phyloP scores from a whole-genome alignment of 2,797 vertebrate species.

The Trichosurus vulpecula region DNA sequence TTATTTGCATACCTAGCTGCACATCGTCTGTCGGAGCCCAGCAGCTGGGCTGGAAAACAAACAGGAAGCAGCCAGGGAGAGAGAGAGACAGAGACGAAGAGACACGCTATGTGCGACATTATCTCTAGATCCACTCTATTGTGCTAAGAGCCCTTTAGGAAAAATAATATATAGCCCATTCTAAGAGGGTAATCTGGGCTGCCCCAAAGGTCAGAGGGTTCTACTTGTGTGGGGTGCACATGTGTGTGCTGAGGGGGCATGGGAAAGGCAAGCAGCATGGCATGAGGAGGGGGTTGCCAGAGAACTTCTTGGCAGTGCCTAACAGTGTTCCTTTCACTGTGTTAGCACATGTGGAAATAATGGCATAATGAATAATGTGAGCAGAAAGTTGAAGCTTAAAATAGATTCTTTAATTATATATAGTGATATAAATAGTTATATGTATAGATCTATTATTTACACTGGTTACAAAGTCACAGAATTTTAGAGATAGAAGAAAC shows the following conservation, averaged over 20 bases:
- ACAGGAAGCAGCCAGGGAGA: background rate
- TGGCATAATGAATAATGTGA: constrained; percentile 18
- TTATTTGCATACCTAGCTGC: background rate
- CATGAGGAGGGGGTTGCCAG: background rate
- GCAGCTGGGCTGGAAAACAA: background rate
- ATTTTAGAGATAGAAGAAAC: background rate
- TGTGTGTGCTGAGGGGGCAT: background rate
- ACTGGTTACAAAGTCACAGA: background rate
- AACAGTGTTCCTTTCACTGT: background rate
- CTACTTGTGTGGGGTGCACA: background rate
- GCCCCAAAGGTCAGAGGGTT: background rate
- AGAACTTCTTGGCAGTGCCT: background rate
- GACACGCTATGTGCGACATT: background rate
- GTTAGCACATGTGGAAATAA: constrained; percentile 8
- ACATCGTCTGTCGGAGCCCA: background rate
- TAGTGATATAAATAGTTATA: background rate
- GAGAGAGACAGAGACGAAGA: background rate
- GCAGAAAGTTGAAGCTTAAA: constrained; percentile 18
- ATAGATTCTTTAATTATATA: constrained; percentile 36
- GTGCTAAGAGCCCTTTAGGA: background rate
- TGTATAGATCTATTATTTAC: background rate
- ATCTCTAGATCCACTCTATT: background rate
- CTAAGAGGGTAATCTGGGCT: background rate
- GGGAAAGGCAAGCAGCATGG: background rate
- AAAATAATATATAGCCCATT: background rate